A percentile compares a stretch with the other conserved stretches of the same genome.
Conservation (phyloP, 2,113 vertebrate species). For the Epinephelus lanceolatus region DNA sequence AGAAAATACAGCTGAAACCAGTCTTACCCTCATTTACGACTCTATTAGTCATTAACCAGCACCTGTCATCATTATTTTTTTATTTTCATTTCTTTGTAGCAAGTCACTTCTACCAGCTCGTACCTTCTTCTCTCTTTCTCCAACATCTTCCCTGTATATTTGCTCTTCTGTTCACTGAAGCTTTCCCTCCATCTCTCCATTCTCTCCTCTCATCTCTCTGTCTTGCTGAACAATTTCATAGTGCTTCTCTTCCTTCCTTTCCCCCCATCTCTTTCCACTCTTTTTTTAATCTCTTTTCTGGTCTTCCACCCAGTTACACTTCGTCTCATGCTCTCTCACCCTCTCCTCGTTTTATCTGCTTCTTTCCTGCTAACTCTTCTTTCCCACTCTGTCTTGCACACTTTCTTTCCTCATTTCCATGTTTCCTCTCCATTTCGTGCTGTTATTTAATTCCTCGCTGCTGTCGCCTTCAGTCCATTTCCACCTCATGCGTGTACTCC, state of each 20-base stretch:
- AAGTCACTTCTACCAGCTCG: not conserved
- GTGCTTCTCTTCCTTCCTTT: not conserved
- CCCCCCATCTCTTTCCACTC: not conserved
- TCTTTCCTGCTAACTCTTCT: not conserved
- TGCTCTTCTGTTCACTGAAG: not conserved
- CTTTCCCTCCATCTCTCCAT: not conserved
- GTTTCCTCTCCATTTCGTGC: conserved; percentile 4
- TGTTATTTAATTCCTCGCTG: conserved; percentile 10
- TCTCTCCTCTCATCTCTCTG: not conserved
- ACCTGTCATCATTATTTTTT: not conserved
- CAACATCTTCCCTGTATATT: not conserved
- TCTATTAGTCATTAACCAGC: not conserved
- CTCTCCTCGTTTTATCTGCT: not conserved
- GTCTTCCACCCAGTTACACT: conserved; percentile 10
- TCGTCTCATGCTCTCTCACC: not conserved
- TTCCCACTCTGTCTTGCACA: conserved; percentile 1
- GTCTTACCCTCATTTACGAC: not conserved
- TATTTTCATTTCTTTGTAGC: not conserved
- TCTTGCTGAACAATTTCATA: not conserved
- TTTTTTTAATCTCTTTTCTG: not conserved
- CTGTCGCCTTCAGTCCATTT: conserved; percentile 41
- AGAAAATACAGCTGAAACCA: not conserved
- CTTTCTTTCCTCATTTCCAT: conserved; percentile 26
- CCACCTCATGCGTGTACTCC: conserved; percentile 33
- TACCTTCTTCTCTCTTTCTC: not conserved